These are phyloP conservation scores for Psettodes erumei DNA, from an alignment of 2,113 vertebrate genomes.

Conservation along the genomic window DNA sequence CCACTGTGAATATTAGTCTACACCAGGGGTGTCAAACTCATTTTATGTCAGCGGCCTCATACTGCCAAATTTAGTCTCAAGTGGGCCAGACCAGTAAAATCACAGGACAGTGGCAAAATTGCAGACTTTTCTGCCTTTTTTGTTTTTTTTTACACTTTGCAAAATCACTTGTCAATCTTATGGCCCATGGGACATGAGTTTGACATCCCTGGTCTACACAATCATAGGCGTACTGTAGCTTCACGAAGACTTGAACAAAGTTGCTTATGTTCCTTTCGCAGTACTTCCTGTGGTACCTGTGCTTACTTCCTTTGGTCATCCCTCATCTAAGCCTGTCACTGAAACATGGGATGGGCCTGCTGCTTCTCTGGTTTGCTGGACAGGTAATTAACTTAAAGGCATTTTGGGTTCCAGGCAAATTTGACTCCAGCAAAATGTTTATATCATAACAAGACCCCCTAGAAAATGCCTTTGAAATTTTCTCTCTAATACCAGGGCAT, in stretches of 20 bases:
- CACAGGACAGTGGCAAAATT: too few relatives aligned
- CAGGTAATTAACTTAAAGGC: conserved; percentile 78
- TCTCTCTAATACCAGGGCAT: conserved; percentile 78
- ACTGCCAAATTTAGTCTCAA: too few relatives aligned
- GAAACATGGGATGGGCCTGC: conserved; percentile 72
- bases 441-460: neutral
- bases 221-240: too few relatives aligned
- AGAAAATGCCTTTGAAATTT: neutral
- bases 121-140: too few relatives aligned
- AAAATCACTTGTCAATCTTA: too few relatives aligned
- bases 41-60: too few relatives aligned
- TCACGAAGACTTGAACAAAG: neutral
- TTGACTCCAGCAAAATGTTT: neutral
- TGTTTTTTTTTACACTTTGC: neutral
- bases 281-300: conserved; percentile 98
- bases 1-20: too few relatives aligned
- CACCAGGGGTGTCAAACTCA: too few relatives aligned
- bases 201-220: too few relatives aligned
- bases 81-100: too few relatives aligned
- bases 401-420: neutral
- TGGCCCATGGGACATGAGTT: too few relatives aligned
- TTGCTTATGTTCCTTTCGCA: conserved; percentile 59
- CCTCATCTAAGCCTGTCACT: conserved; percentile 85
- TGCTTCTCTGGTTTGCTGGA: conserved; percentile 90
- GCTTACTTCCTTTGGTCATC: conserved; percentile 90